Evolutionary conservation across 2,888 invertebrate genomes (phyloP).

Genomic region (Tenthredo scrophulariae): DNA sequence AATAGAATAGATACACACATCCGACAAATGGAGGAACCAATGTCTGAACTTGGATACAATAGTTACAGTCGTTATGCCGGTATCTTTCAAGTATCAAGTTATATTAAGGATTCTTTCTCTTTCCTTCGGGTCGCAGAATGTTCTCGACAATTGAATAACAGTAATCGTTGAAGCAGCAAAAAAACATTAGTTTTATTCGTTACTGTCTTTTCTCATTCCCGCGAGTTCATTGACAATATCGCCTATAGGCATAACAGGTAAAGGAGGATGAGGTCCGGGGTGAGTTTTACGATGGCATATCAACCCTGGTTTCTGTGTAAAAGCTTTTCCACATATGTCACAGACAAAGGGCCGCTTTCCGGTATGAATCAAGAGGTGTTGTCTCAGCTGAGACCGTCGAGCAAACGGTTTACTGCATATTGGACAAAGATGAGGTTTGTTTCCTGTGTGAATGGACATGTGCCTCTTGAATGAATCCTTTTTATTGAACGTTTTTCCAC

Average conservation of each 20-base stretch:
- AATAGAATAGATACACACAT: conserved; percentile 22
- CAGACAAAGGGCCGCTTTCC: conserved; percentile 75
- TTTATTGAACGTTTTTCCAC: conserved; percentile 75
- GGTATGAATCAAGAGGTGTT: conserved; percentile 75
- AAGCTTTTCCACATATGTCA: conserved; percentile 76
- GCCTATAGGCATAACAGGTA: conserved; percentile 76
- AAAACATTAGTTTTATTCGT: neutral
- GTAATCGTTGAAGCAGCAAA: neutral
- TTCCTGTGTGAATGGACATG: conserved; percentile 75
- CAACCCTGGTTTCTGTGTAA: conserved; percentile 75
- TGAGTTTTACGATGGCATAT: conserved; percentile 76
- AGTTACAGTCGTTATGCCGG: neutral
- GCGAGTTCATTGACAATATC: conserved; percentile 76
- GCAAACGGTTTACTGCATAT: conserved; percentile 76
- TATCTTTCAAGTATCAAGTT: neutral
- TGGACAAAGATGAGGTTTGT: conserved; percentile 73
- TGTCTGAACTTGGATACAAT: neutral
- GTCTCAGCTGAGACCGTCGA: conserved; percentile 73
- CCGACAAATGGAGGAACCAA: neutral
- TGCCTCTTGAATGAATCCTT: conserved; percentile 76
- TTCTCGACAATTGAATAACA: neutral
- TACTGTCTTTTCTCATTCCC: conserved; percentile 53
- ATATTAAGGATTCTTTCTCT: neutral
- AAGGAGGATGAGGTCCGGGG: conserved; percentile 74
- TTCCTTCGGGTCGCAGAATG: neutral